Conservation (phyloP, 1,140 invertebrate genomes). For the Euborellia annulipes region DNA sequence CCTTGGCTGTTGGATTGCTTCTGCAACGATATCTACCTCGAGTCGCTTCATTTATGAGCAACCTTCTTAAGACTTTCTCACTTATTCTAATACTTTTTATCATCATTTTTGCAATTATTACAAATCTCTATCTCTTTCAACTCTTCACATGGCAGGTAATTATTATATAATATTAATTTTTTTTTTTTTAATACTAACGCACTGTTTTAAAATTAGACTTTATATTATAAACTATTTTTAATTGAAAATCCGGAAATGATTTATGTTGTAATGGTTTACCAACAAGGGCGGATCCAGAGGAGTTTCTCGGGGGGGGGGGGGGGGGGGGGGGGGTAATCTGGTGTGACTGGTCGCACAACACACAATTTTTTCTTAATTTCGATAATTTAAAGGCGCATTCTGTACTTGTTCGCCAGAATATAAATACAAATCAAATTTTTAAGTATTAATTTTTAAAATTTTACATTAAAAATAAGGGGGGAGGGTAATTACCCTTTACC, state of each 20-base stretch:
- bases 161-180: conserved; percentile 9
- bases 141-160: conserved; percentile 74
- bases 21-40: conserved; percentile 52
- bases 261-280: too few relatives aligned
- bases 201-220: conserved; percentile 2
- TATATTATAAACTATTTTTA: conserved; percentile 5
- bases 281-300: too few relatives aligned
- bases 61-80: conserved; percentile 75
- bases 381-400: too few relatives aligned
- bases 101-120: conserved; percentile 77
- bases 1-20: conserved; percentile 61
- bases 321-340: too few relatives aligned
- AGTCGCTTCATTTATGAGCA: conserved; percentile 49
- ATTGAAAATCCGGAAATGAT: conserved; percentile 5
- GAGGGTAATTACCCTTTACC: too few relatives aligned
- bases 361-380: too few relatives aligned
- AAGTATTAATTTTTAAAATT: too few relatives aligned
- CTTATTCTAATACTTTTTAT: conserved; percentile 72
- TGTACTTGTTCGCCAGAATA: too few relatives aligned
- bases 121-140: conserved; percentile 83
- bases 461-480: too few relatives aligned
- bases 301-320: too few relatives aligned
- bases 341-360: too few relatives aligned
- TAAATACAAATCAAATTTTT: too few relatives aligned
- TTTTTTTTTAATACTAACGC: conserved; percentile 1